phyloP scores from a whole-genome alignment of 2,113 vertebrate species.

The Platichthys stellatus region DNA sequence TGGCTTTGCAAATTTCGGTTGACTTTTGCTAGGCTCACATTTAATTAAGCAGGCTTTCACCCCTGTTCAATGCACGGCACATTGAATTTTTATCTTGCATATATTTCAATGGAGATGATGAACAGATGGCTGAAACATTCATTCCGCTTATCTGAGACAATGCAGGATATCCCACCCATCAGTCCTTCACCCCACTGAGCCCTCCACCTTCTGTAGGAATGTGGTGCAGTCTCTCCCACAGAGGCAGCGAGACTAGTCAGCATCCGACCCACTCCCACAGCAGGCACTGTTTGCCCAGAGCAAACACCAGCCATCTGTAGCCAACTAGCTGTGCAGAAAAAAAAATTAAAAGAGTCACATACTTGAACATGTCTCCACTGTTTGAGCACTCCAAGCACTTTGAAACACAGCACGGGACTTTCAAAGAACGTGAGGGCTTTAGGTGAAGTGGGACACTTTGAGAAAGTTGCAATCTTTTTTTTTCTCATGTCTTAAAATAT shows the following conservation, averaged over 20 bases:
- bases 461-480: constrained; percentile 30
- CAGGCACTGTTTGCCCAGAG: constrained; percentile 71
- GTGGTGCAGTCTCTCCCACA: constrained; percentile 63
- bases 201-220: constrained; percentile 66
- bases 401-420: constrained; percentile 39
- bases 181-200: constrained; percentile 30
- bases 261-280: constrained; percentile 67
- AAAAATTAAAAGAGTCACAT: constrained; percentile 68
- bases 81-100: constrained; percentile 29
- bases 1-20: constrained; percentile 28
- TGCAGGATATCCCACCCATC: constrained; percentile 50
- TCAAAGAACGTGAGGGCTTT: constrained; percentile 33
- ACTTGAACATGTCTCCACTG: constrained; percentile 65
- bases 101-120: constrained; percentile 7
- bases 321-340: constrained; percentile 55
- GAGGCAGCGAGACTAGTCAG: constrained; percentile 55
- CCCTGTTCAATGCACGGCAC: constrained; percentile 40
- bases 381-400: constrained; percentile 62
- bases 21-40: constrained; percentile 17
- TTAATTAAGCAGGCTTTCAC: constrained; percentile 42
- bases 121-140: constrained; percentile 18
- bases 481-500: constrained; percentile 15
- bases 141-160: constrained; percentile 42
- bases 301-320: constrained; percentile 75
- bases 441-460: constrained; percentile 38